phyloP scores from a whole-genome alignment of 2,888 invertebrate genomes.

The Caenorhabditis sp. region DNA sequence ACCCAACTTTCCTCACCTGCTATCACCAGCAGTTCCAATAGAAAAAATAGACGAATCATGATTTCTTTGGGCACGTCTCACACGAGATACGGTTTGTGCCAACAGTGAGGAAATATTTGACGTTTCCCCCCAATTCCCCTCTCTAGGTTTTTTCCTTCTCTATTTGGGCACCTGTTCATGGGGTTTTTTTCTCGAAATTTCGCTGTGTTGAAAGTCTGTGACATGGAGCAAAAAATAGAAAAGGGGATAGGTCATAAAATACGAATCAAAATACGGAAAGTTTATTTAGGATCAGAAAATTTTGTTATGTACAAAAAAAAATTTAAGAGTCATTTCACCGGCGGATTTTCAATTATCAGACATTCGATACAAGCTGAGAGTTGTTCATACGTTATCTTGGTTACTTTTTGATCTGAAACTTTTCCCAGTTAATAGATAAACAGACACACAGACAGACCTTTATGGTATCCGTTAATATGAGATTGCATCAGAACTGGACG shows the following conservation, averaged over 20 bases:
- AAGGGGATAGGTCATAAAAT: conserved; percentile 13
- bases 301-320: background rate
- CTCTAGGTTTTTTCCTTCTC: background rate
- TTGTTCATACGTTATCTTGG: conserved; percentile 71
- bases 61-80: conserved; percentile 32
- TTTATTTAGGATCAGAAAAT: conserved; percentile 13
- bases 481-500: conserved; percentile 71
- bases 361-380: conserved; percentile 61
- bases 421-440: background rate
- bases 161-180: conserved; percentile 47
- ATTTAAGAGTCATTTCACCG: conserved; percentile 26
- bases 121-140: background rate
- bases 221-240: conserved; percentile 1
- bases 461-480: conserved; percentile 63
- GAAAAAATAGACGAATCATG: conserved; percentile 48
- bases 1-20: background rate
- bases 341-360: conserved; percentile 37
- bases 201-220: conserved; percentile 34
- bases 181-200: conserved; percentile 22
- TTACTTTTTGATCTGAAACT: conserved; percentile 69
- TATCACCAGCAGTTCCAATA: background rate
- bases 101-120: conserved; percentile 45
- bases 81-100: conserved; percentile 51
- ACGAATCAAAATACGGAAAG: conserved; percentile 21
- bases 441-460: conserved; percentile 3